phyloP scores from a whole-genome alignment of 2,797 vertebrate species.

The Betta splendens region DNA sequence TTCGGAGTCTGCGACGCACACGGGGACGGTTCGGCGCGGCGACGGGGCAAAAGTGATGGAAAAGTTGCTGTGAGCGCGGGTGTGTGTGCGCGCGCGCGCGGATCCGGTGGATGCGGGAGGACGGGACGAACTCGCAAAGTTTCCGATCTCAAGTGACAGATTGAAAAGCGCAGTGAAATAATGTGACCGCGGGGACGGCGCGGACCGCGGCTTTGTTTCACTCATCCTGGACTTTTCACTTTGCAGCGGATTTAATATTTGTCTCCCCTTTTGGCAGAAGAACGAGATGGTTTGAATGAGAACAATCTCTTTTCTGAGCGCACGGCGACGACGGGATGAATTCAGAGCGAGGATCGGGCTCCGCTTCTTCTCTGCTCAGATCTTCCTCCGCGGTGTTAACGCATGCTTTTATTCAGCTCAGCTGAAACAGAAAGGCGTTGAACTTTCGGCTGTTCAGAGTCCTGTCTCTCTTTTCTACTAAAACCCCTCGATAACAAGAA shows the following conservation, averaged over 20 bases:
- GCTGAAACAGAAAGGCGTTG: constrained; percentile 28
- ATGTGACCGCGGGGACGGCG: constrained; percentile 71
- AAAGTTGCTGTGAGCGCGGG: constrained; percentile 72
- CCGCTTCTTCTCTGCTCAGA: constrained; percentile 12
- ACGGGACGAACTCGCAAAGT: constrained; percentile 65
- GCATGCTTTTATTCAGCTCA: constrained; percentile 18
- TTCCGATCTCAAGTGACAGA: constrained; percentile 71
- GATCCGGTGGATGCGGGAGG: constrained; percentile 59
- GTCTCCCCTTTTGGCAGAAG: constrained; percentile 37
- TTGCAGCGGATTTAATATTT: constrained; percentile 41
- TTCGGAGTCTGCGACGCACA: constrained; percentile 44
- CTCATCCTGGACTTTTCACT: constrained; percentile 41
- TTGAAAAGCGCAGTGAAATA: constrained; percentile 61
- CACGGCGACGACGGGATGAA: constrained; percentile 64
- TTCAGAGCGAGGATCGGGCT: constrained; percentile 50
- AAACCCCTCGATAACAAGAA: constrained; percentile 11
- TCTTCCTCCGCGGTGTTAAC: constrained; percentile 18
- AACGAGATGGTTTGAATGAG: constrained; percentile 53
- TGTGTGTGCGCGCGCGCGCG: constrained; percentile 6
- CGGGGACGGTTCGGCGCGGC: constrained; percentile 35
- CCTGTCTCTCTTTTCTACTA: not conserved
- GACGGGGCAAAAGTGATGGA: constrained; percentile 63
- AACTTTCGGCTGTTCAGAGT: constrained; percentile 13
- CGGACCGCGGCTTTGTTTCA: constrained; percentile 42
- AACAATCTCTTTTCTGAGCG: constrained; percentile 45